phyloP scores from a whole-genome alignment of 2,113 vertebrate genomes.

The Rhea americana region DNA sequence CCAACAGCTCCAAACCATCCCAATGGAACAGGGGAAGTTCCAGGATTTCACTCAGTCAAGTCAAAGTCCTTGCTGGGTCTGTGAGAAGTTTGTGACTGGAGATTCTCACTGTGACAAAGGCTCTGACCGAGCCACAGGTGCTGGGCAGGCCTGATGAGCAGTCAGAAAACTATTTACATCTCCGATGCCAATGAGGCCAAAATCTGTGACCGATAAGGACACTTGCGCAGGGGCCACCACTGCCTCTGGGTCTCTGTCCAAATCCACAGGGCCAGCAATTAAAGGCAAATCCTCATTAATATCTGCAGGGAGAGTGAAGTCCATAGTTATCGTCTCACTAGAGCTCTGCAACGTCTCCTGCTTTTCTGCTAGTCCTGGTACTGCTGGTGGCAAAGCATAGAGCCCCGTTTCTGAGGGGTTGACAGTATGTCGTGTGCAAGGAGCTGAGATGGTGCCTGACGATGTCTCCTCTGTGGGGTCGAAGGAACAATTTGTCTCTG shows the following conservation, averaged over 20 bases:
- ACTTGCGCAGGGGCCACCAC: slow-evolving; percentile 73
- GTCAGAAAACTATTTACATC: slow-evolving; percentile 83
- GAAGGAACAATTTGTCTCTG: slow-evolving; percentile 56
- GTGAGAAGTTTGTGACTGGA: neutral
- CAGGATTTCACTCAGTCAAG: slow-evolving; percentile 42
- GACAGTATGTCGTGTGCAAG: neutral
- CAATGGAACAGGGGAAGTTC: neutral
- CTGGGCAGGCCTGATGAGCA: slow-evolving; percentile 69
- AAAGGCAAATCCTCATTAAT: slow-evolving; percentile 70
- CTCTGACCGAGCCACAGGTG: slow-evolving; percentile 76
- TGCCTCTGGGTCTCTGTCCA: slow-evolving; percentile 67
- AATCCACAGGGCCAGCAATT: slow-evolving; percentile 60
- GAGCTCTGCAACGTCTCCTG: slow-evolving; percentile 70
- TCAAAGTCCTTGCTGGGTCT: slow-evolving; percentile 42
- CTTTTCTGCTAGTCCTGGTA: slow-evolving; percentile 51
- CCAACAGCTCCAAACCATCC: slow-evolving; percentile 42
- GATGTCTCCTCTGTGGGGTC: slow-evolving; percentile 44
- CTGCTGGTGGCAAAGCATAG: slow-evolving; percentile 45
- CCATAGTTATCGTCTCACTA: slow-evolving; percentile 68
- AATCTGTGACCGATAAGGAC: slow-evolving; percentile 82
- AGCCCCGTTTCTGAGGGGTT: slow-evolving; percentile 61
- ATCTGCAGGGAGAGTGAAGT: slow-evolving; percentile 71
- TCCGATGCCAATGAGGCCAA: slow-evolving; percentile 81
- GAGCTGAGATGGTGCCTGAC: neutral
- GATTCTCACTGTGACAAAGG: slow-evolving; percentile 83